These are phyloP conservation scores for Panthera uncia DNA, from an alignment of 2,113 vertebrate species.

Conservation along the genomic window DNA sequence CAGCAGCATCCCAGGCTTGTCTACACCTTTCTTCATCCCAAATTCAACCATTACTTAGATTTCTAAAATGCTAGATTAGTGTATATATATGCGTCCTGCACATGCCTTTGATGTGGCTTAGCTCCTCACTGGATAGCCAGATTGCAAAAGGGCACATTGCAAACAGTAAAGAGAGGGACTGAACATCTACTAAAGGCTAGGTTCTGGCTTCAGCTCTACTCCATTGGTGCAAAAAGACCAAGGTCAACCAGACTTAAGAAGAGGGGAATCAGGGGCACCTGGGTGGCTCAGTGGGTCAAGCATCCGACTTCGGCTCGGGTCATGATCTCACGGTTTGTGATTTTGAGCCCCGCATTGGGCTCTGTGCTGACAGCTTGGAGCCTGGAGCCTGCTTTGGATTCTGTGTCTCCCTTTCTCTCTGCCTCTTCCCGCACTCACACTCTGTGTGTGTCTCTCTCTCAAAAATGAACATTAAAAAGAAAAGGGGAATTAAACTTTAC, in stretches of 20 bases:
- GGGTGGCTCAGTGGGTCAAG: no score
- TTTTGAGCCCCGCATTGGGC: no score
- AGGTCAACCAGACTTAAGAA: no score
- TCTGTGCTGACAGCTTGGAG: no score
- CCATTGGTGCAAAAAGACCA: background rate
- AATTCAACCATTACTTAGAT: background rate
- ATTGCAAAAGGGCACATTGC: background rate
- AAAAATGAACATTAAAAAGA: no score
- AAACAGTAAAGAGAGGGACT: background rate
- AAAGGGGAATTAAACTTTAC: background rate
- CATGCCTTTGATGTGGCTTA: background rate
- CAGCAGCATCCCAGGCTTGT: background rate
- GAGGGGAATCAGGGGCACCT: background rate
- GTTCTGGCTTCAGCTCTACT: background rate
- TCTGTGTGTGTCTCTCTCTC: no score
- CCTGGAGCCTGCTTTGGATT: no score
- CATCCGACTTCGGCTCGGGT: no score
- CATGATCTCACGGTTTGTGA: no score
- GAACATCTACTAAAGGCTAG: rapidly evolving
- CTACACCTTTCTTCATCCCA: background rate
- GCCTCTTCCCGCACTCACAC: no score
- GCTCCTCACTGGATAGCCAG: background rate
- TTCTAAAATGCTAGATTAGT: background rate
- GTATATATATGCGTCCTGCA: background rate
- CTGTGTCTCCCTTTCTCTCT: no score